Base-by-base conservation (phyloP, 2,797 vertebrate species). In the Tenualosa ilisha region DNA sequence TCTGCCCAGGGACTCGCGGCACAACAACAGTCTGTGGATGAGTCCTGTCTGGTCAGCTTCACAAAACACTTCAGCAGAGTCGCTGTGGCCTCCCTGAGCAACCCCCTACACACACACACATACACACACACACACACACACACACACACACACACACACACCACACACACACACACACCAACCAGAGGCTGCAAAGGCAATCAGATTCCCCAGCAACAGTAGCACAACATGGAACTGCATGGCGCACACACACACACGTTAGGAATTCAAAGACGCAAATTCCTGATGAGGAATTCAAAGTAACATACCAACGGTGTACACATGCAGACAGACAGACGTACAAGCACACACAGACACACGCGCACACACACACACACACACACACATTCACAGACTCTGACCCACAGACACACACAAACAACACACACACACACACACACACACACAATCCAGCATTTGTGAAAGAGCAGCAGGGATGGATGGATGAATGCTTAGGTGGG, bases 401-500 rank as follows among this genome's bases (percentile, higher is more conserved):
- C 65, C 40, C 26, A 72, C 65, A 72, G 22, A 40, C 65, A 72
- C 65, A 72, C 65, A 72, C 26, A 3, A 26, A 72, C 65, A 72
- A 37, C 13, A 37, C 15, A 37, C 11, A 43, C 26, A 72, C 26
- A 72, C 24, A 65, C 24, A 65, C 24, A 65, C 61, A 65, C 61
- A 65, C 61, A 65, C 65, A 43, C 31, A 75, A 40, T 79, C 40
- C 43, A 46, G 72, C 31, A 15, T 4, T 43, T 75, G 68, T 43
- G 68, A 37, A 43, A 75, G 31, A 75, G 68, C 68, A 43, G 13
- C 37, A 3, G 37, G 40, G 85, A 88, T 88, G 65, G 79, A 90
- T 88, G 17, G 84, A 88, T 88, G 65, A 65, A 89, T 88, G 82
- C 40, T 43, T 46, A 24, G 84, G 86, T 88, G 72, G 84, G 89